These are phyloP conservation scores for Drosophila fuyamai DNA, from an alignment of 1,140 invertebrate species.

Conservation along the genomic window DNA sequence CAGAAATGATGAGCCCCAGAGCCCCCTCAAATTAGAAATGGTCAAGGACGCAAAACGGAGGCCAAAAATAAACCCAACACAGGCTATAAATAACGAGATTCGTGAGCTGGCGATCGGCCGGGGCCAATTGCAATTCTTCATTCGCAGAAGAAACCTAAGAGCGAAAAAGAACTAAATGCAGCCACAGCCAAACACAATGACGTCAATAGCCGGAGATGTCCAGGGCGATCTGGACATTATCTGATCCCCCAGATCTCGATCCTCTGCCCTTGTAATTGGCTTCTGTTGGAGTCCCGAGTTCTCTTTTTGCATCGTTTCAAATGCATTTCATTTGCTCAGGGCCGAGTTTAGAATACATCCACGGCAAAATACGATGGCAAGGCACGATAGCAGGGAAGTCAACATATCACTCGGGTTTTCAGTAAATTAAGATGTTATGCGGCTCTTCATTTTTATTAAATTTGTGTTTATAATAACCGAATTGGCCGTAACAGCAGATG, in stretches of 20 bases:
- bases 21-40: constrained; percentile 41
- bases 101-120: constrained; percentile 45
- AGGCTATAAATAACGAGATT: constrained; percentile 51
- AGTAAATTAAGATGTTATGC: not conserved
- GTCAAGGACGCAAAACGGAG: constrained; percentile 43
- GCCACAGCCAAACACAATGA: constrained; percentile 25
- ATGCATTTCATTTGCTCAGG: constrained; percentile 43
- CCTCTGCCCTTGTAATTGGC: constrained; percentile 45
- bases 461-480: no score
- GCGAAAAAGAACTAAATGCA: constrained; percentile 1
- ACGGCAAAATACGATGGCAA: not conserved
- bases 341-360: not conserved
- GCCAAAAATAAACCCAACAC: constrained; percentile 44
- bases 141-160: not conserved
- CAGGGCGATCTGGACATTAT: constrained; percentile 11
- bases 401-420: no score
- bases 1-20: constrained; percentile 20
- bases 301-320: constrained; percentile 30
- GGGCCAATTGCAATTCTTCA: constrained; percentile 29
- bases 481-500: no score
- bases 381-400: no score
- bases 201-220: constrained; percentile 30
- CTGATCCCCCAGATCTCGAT: constrained; percentile 18
- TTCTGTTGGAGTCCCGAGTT: not conserved
- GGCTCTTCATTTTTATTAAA: no score